Evolutionary conservation across 2,113 vertebrate genomes (phyloP).

Genomic region (Clinocottus analis): DNA sequence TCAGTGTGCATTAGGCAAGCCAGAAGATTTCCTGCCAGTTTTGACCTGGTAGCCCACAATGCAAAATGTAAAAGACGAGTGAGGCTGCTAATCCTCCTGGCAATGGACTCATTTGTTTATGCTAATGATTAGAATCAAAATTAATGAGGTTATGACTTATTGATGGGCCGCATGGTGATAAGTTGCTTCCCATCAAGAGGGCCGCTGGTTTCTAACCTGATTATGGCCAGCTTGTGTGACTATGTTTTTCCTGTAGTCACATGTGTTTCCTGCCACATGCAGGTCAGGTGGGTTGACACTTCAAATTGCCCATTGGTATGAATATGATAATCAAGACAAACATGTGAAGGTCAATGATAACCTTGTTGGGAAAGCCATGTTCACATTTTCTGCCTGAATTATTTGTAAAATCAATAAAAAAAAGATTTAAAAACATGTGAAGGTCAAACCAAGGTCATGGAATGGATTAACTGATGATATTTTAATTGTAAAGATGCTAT

Average conservation of each 20-base stretch:
- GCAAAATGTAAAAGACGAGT: constrained; percentile 4
- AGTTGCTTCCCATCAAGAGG: constrained; percentile 11
- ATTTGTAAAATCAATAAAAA: no score
- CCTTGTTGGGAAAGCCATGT: no score
- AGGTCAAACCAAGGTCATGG: not conserved
- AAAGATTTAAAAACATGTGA: no score
- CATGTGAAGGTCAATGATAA: not conserved
- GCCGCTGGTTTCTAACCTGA: constrained; percentile 12
- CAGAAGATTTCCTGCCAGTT: constrained; percentile 25
- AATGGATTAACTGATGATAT: not conserved
- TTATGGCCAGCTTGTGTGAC: not conserved
- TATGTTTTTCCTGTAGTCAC: constrained; percentile 5
- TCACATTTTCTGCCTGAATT: no score
- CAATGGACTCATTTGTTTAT: constrained; percentile 33
- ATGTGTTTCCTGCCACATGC: constrained; percentile 5
- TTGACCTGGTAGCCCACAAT: constrained; percentile 26
- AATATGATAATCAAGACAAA: no score
- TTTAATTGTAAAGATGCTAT: not conserved
- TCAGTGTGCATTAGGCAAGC: constrained; percentile 1
- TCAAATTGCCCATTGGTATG: not conserved
- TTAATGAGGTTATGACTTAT: constrained; percentile 58
- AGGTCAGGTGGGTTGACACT: constrained; percentile 14
- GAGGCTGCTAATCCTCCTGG: constrained; percentile 33
- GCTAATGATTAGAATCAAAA: constrained; percentile 46
- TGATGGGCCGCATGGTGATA: constrained; percentile 27